A percentile compares a stretch with the other conserved stretches of the same genome.
phyloP scores from a whole-genome alignment of 2,113 vertebrate species.

The Daphoenositta chrysoptera region DNA sequence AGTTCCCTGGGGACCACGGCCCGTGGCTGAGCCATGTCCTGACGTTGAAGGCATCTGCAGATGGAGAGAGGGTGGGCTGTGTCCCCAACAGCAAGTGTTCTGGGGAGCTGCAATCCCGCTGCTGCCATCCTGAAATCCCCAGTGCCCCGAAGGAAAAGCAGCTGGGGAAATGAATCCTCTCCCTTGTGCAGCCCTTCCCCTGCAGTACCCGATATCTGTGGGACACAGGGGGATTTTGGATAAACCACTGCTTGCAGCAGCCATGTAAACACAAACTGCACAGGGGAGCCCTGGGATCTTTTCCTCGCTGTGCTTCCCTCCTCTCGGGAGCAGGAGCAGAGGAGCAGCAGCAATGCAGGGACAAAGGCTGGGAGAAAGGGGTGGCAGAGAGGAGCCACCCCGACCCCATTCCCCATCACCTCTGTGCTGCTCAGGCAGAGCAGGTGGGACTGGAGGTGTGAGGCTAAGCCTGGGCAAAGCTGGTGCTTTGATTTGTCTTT shows the following conservation, averaged over 20 bases:
- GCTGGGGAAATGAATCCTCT: neutral
- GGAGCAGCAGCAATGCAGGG: neutral
- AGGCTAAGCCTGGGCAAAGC: neutral
- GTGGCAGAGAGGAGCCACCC: neutral
- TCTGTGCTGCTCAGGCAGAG: neutral
- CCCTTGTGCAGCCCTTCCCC: neutral
- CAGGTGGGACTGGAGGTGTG: neutral
- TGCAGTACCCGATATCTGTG: neutral
- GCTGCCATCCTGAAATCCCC: neutral
- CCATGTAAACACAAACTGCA: too few relatives aligned
- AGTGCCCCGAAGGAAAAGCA: neutral
- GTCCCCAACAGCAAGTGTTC: neutral
- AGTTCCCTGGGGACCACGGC: neutral
- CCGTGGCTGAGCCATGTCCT: neutral
- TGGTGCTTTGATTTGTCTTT: neutral
- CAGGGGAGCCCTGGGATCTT: rapidly evolving
- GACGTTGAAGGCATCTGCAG: neutral
- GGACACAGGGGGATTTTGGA: neutral
- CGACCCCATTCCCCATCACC: neutral
- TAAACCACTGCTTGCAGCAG: neutral
- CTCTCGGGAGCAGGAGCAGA: neutral
- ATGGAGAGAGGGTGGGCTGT: neutral
- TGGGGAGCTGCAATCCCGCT: neutral
- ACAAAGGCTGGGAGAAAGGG: neutral
- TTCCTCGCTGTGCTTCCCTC: neutral